A percentile compares a stretch with the other conserved stretches of the same genome.
These are phyloP conservation scores for Thalassophryne amazonica DNA, from an alignment of 2,797 vertebrate genomes.

Conservation along the genomic window DNA sequence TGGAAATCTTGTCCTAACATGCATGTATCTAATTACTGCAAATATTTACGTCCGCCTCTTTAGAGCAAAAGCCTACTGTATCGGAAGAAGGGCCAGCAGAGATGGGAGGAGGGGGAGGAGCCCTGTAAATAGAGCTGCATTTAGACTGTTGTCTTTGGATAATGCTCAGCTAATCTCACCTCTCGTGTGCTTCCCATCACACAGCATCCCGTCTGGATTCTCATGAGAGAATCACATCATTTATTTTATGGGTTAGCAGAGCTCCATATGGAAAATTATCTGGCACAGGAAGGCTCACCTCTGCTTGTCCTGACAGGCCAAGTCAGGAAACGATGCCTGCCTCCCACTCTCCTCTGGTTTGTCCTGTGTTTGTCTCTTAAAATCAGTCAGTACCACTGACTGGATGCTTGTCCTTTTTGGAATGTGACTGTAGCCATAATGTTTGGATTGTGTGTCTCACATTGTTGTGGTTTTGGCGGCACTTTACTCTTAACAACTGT, in stretches of 20 bases:
- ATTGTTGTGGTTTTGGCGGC: conserved; percentile 41
- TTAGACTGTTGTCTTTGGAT: conserved; percentile 43
- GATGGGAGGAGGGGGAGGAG: neutral
- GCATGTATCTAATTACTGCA: conserved; percentile 55
- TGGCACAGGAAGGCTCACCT: conserved; percentile 13
- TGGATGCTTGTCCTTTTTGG: conserved; percentile 41
- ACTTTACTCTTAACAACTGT: conserved; percentile 26
- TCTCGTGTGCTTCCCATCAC: conserved; percentile 59
- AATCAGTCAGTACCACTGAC: conserved; percentile 13
- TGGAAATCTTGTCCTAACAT: conserved; percentile 38
- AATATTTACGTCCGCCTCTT: conserved; percentile 55
- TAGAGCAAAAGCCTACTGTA: conserved; percentile 32
- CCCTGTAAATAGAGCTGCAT: conserved; percentile 18
- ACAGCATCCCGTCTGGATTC: conserved; percentile 41
- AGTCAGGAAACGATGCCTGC: conserved; percentile 20
- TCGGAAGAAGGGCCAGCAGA: conserved; percentile 28
- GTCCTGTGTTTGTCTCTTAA: conserved; percentile 41
- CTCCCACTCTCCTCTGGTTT: conserved; percentile 35
- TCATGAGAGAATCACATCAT: conserved; percentile 48
- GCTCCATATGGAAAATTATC: conserved; percentile 60
- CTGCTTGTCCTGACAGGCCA: conserved; percentile 43
- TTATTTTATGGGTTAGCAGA: conserved; percentile 47
- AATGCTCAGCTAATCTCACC: conserved; percentile 61
- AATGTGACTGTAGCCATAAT: conserved; percentile 48
- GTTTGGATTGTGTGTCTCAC: conserved; percentile 43